Evolutionary conservation across 2,113 vertebrate genomes (phyloP).

Genomic region (Clarias gariepinus): DNA sequence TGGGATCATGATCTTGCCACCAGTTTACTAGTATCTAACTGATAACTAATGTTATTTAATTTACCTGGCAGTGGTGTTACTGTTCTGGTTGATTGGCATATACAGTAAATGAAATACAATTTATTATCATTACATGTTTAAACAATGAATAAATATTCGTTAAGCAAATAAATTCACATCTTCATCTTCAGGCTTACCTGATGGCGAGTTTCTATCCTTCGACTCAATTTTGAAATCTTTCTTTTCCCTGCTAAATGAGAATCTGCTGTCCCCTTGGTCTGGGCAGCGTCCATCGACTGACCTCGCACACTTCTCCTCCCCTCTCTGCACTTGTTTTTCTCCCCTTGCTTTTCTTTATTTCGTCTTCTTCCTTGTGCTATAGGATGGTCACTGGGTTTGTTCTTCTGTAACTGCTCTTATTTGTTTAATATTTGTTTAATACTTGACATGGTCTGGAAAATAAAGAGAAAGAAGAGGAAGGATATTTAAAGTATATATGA

Average conservation of each 20-base stretch:
- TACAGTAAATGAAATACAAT: not conserved
- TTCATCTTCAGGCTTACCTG: conserved; percentile 64
- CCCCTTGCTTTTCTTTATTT: conserved; percentile 46
- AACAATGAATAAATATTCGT: not conserved
- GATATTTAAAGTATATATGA: not conserved
- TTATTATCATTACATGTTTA: not conserved
- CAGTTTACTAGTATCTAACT: no score
- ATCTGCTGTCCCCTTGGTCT: conserved; percentile 76
- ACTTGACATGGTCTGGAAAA: conserved; percentile 48
- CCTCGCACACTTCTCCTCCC: conserved; percentile 68
- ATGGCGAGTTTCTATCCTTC: conserved; percentile 79
- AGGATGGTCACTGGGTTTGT: not conserved
- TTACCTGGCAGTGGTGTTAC: no score
- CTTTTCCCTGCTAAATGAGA: conserved; percentile 78
- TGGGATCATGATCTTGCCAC: no score
- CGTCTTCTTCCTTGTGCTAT: conserved; percentile 23
- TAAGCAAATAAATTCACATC: not conserved
- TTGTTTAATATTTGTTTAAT: conserved; percentile 10
- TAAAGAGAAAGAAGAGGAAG: not conserved
- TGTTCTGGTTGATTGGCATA: no score
- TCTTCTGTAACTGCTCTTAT: conserved; percentile 22
- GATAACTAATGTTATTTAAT: no score
- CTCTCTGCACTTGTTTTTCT: conserved; percentile 55
- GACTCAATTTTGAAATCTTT: conserved; percentile 82
- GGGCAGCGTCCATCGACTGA: conserved; percentile 83